Conservation (phyloP, 2,797 vertebrate species). For the Anguilla anguilla region DNA sequence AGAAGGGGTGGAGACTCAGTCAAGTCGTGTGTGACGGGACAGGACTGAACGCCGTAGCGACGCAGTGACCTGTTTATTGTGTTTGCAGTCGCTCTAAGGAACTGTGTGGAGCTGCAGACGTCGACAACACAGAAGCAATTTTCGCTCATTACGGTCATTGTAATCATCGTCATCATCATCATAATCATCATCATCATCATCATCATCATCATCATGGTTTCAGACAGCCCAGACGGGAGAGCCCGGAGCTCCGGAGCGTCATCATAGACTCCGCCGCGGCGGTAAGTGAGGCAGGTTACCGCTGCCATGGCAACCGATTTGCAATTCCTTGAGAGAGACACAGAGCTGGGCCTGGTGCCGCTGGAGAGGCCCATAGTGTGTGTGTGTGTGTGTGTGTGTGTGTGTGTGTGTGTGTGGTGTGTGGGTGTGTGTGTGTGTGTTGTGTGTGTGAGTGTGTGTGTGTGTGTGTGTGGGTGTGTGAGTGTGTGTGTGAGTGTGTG, state of each 20-base stretch:
- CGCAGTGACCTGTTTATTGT: neutral
- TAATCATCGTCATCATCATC: neutral
- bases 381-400: conserved; percentile 36
- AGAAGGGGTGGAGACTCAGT: neutral
- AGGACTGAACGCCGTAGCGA: neutral
- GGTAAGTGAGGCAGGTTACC: conserved; percentile 73
- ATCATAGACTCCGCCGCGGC: conserved; percentile 71
- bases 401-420: conserved; percentile 35
- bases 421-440: conserved; percentile 20
- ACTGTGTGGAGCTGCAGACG: neutral
- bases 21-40: neutral
- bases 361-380: conserved; percentile 26
- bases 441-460: conserved; percentile 33
- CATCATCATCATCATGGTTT: neutral
- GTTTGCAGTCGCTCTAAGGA: conserved; percentile 14
- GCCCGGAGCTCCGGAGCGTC: conserved; percentile 53
- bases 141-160: neutral
- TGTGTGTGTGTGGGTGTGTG: conserved; percentile 34
- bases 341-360: conserved; percentile 26
- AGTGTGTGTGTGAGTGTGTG: conserved; percentile 33
- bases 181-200: neutral
- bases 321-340: conserved; percentile 54
- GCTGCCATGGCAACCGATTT: conserved; percentile 80
- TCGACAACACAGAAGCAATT: neutral
- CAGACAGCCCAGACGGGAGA: neutral